Percentiles rank a stretch among this genome's conserved stretches.
These are phyloP conservation scores for Martes flavigula DNA, from an alignment of 2,797 vertebrate species.

Conservation along the genomic window DNA sequence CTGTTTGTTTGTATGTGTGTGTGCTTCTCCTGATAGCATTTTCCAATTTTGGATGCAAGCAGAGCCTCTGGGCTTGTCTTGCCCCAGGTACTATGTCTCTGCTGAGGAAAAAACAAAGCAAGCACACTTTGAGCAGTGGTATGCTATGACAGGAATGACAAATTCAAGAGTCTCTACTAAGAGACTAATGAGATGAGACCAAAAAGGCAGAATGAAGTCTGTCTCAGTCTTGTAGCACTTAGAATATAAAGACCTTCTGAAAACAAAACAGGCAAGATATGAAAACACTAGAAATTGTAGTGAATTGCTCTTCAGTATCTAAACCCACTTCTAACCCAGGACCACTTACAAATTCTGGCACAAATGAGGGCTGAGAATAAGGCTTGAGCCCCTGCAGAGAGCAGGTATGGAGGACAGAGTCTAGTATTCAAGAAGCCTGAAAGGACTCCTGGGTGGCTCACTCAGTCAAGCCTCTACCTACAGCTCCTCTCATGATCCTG, in stretches of 20 bases:
- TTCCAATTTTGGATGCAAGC: not conserved
- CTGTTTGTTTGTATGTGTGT: not conserved
- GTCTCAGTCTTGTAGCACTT: not conserved
- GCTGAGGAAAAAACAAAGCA: not conserved
- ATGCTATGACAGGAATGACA: not conserved
- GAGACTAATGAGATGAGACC: not conserved
- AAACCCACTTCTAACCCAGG: not conserved
- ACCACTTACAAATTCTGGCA: not conserved
- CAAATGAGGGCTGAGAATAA: not conserved
- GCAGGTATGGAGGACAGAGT: not conserved
- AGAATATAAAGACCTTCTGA: not conserved
- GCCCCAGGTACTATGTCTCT: not conserved
- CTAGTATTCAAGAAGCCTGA: not conserved
- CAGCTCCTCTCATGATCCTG: not conserved
- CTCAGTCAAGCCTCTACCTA: not conserved
- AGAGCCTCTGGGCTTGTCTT: not conserved
- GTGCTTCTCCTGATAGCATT: not conserved
- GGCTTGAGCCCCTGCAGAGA: not conserved
- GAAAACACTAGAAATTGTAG: not conserved
- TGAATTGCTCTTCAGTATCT: not conserved
- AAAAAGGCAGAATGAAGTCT: not conserved
- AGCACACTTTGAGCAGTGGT: not conserved
- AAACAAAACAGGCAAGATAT: not conserved
- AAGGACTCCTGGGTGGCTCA: not conserved
- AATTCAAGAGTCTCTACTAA: not conserved